Evolutionary conservation across 2,888 invertebrate genomes (phyloP).

Genomic region (Cylindroiulus punctatus): DNA sequence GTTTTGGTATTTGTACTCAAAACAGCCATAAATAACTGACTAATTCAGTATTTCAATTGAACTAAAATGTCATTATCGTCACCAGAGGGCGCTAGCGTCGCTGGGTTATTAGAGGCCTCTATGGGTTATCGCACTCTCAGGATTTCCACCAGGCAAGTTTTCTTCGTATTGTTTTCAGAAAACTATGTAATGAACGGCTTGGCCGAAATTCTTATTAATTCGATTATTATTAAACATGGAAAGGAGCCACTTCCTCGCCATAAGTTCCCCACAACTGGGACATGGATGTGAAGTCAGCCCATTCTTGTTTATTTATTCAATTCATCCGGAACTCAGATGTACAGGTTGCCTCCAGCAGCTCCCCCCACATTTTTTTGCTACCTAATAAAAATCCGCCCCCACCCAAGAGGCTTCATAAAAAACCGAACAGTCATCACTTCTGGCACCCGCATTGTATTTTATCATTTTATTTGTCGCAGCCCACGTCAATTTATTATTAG

Average conservation of each 20-base stretch:
- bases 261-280: neutral
- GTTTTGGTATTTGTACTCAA: too few relatives aligned
- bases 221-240: neutral
- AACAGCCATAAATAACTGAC: too few relatives aligned
- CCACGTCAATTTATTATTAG: constrained; percentile 18
- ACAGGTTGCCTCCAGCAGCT: neutral
- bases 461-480: neutral
- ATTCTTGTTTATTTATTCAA: neutral
- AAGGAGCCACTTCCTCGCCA: neutral
- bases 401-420: neutral
- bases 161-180: neutral
- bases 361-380: constrained; percentile 11
- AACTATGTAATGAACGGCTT: neutral
- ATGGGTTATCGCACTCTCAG: neutral
- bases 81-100: too few relatives aligned
- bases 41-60: too few relatives aligned
- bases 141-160: neutral
- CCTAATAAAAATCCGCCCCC: constrained; percentile 18
- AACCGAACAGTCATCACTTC: neutral
- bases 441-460: constrained; percentile 3
- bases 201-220: neutral
- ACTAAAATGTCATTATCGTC: too few relatives aligned
- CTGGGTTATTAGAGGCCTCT: too few relatives aligned
- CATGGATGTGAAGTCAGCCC: neutral
- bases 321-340: neutral